Conservation (phyloP, 2,113 vertebrate species). For the Enhydra lutris region DNA sequence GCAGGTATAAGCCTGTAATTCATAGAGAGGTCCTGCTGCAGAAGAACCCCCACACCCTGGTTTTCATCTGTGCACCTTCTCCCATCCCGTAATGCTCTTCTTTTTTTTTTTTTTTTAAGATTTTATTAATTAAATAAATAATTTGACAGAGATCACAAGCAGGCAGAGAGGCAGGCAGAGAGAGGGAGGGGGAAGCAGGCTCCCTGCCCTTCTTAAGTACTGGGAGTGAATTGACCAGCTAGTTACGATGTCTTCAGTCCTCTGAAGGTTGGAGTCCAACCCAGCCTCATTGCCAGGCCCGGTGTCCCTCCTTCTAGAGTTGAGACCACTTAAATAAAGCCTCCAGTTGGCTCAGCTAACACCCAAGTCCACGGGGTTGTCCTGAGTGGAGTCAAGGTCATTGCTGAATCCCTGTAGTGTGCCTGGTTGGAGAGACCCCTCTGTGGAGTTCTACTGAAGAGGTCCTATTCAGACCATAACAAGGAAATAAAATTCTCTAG, state of each 20-base stretch:
- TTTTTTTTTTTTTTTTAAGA: too few species aligned
- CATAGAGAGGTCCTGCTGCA: not conserved
- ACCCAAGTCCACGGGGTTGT: not conserved
- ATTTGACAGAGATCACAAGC: too few species aligned
- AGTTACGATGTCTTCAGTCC: accelerated
- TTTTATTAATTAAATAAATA: too few species aligned
- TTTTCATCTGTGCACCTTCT: not conserved
- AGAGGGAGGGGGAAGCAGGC: too few species aligned
- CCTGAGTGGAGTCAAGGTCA: not conserved
- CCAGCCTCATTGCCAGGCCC: accelerated
- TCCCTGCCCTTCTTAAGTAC: not conserved
- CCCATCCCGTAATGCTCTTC: too few species aligned
- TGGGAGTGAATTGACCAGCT: too few species aligned
- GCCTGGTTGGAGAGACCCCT: not conserved
- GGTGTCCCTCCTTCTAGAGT: not conserved
- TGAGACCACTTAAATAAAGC: not conserved
- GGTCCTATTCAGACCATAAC: not conserved
- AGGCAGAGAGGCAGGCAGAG: too few species aligned
- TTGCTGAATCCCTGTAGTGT: not conserved
- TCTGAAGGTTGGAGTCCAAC: accelerated
- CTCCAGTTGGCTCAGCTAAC: too few species aligned
- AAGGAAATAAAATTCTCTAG: not conserved
- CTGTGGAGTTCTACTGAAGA: not conserved
- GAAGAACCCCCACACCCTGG: not conserved
- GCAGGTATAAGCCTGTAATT: not conserved